phyloP scores from a whole-genome alignment of 53 echinoderm and acorn worm species.

The Patiria pectinifera region DNA sequence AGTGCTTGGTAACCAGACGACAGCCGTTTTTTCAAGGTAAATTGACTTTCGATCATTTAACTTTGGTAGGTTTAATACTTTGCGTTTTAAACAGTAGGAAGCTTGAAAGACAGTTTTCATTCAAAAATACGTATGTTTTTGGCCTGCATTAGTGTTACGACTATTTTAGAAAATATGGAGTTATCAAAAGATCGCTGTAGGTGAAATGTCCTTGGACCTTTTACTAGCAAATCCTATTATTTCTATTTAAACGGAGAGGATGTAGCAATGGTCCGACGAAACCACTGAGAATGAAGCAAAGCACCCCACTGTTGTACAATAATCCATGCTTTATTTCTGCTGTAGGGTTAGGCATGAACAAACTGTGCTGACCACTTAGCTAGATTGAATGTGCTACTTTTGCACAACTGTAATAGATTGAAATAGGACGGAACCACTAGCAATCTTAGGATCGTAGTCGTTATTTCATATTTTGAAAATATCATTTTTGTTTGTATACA shows the following conservation, averaged over 20 bases:
- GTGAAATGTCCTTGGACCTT: too few relatives aligned
- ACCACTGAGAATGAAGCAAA: neutral
- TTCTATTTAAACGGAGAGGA: too few relatives aligned
- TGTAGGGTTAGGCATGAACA: neutral
- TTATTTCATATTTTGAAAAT: neutral
- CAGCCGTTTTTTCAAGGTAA: constrained; percentile 10
- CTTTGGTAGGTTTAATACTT: neutral
- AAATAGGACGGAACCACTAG: neutral
- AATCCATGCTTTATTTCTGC: neutral
- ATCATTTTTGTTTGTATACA: too few relatives aligned
- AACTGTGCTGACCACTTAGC: neutral
- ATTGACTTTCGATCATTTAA: neutral
- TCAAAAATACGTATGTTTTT: too few relatives aligned
- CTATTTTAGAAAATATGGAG: too few relatives aligned
- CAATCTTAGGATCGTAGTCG: neutral
- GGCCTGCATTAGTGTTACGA: too few relatives aligned
- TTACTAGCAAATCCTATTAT: too few relatives aligned
- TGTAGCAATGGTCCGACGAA: neutral
- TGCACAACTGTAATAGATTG: neutral
- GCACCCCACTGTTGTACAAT: too few relatives aligned
- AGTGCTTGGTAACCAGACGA: neutral
- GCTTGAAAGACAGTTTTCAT: too few relatives aligned
- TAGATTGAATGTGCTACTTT: neutral
- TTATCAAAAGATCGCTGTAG: too few relatives aligned
- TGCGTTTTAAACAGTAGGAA: too few relatives aligned